Evolutionary conservation across 2,113 vertebrate genomes (phyloP).

Genomic region (Pygoscelis antarcticus): DNA sequence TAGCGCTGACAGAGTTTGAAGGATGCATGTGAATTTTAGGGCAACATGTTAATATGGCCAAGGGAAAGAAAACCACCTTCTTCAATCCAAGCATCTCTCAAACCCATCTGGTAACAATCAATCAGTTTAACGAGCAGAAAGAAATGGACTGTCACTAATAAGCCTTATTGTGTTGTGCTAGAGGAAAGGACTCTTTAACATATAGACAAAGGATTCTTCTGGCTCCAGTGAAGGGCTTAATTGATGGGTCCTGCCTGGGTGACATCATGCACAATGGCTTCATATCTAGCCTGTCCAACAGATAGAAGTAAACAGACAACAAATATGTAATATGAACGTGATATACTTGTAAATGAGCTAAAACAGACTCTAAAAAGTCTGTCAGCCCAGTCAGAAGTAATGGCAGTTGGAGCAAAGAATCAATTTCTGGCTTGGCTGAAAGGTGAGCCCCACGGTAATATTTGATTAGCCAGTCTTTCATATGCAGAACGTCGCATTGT

Average conservation of each 20-base stretch:
- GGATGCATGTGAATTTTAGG: background rate
- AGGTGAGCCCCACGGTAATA: background rate
- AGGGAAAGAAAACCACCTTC: background rate
- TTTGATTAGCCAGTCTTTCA: background rate
- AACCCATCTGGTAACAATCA: conserved; percentile 10
- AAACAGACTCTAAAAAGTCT: background rate
- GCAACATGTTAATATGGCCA: background rate
- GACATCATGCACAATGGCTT: background rate
- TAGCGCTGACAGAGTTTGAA: background rate
- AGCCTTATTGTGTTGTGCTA: background rate
- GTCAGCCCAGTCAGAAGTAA: background rate
- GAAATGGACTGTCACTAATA: conserved; percentile 2
- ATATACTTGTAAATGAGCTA: background rate
- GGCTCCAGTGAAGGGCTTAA: background rate
- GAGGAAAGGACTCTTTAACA: background rate
- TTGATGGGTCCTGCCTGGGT: background rate
- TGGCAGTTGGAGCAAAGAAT: background rate
- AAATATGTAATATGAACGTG: background rate
- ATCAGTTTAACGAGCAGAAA: conserved; percentile 33
- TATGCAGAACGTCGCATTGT: background rate
- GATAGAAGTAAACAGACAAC: background rate
- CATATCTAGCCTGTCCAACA: background rate
- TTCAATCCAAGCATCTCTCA: background rate
- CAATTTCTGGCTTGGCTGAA: background rate
- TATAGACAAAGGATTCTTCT: background rate